Percentiles rank a stretch among this genome's conserved stretches.
phyloP scores from a whole-genome alignment of 1,140 invertebrate species.

The Oscheius sp. region DNA sequence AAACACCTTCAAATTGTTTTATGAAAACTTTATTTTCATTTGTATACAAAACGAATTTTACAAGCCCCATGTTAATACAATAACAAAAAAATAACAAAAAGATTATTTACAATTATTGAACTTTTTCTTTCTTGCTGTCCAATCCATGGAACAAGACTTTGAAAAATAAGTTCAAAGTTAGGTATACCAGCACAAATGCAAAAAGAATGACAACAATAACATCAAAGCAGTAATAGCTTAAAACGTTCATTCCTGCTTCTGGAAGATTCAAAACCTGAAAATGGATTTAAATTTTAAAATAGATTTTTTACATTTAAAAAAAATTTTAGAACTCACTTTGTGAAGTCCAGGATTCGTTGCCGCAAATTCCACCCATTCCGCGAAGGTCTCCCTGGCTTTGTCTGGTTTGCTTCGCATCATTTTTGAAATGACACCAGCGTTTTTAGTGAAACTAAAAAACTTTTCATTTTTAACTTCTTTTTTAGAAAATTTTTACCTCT shows the following conservation, averaged over 20 bases:
- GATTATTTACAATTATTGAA: no score
- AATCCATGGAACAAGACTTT: no score
- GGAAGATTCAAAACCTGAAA: not conserved
- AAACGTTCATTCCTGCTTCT: not conserved
- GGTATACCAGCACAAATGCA: not conserved
- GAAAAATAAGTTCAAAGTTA: no score
- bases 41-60: no score
- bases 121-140: no score
- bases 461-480: not conserved
- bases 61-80: no score
- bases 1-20: no score
- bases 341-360: conserved; percentile 25
- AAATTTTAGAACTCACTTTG: not conserved
- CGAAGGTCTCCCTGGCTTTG: conserved; percentile 5
- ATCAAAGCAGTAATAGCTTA: not conserved
- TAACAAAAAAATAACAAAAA: no score
- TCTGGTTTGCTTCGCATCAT: conserved; percentile 13
- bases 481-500: not conserved
- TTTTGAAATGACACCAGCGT: conserved; percentile 5
- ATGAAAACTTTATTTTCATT: no score
- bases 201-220: not conserved
- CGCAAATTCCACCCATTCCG: conserved; percentile 25
- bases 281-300: not conserved
- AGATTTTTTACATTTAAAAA: no score
- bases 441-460: not conserved